phyloP scores from a whole-genome alignment of 2,888 invertebrate species.

The Andrena marginata region DNA sequence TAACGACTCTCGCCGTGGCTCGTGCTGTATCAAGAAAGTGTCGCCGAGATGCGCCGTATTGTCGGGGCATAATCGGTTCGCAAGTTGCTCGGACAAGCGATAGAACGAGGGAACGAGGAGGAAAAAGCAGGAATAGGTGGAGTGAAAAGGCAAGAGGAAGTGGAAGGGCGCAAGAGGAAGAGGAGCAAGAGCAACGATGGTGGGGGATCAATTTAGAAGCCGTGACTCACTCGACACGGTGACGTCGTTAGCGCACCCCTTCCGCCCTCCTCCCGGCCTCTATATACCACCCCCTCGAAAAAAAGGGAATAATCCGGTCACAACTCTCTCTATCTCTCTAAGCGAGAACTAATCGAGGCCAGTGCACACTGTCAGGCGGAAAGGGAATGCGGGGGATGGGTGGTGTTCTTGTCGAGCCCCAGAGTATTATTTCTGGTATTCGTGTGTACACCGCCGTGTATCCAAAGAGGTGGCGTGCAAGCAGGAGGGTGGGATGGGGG shows the following conservation, averaged over 20 bases:
- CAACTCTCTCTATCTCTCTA: conserved; percentile 53
- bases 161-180: conserved; percentile 31
- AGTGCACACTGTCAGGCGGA: conserved; percentile 53
- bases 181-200: conserved; percentile 47
- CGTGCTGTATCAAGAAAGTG: conserved; percentile 2
- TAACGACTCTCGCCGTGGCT: background rate
- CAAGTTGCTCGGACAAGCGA: conserved; percentile 7
- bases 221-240: conserved; percentile 72
- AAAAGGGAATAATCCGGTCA: conserved; percentile 61
- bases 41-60: background rate
- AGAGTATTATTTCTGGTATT: conserved; percentile 68
- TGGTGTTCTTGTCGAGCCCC: conserved; percentile 50
- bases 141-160: conserved; percentile 33
- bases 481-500: conserved; percentile 37
- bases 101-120: conserved; percentile 5
- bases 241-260: conserved; percentile 70
- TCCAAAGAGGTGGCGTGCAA: conserved; percentile 11
- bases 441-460: conserved; percentile 42
- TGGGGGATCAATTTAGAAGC: conserved; percentile 71
- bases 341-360: conserved; percentile 70
- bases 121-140: conserved; percentile 20
- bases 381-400: conserved; percentile 12
- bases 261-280: conserved; percentile 24
- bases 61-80: background rate
- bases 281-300: conserved; percentile 23